Base-by-base conservation (phyloP, 2,797 vertebrate genomes). In the Zenarchopterus dispar region DNA sequence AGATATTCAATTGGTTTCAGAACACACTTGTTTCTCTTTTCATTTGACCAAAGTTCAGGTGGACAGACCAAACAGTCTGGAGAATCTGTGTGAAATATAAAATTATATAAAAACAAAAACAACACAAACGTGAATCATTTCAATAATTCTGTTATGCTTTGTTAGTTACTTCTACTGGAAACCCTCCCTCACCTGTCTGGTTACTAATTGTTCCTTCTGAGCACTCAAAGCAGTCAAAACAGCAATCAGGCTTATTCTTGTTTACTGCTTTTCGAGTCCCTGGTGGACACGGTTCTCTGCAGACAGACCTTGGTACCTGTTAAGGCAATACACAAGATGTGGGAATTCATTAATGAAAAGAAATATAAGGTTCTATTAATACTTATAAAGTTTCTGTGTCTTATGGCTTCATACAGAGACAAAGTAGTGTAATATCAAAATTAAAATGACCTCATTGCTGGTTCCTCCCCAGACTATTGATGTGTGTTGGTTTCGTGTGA, bases 161-260 rank as follows among this genome's bases (percentile, higher is more conserved):
- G n/a, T n/a, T n/a, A 41, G 47, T 31, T 0, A 6, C 2, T 54
- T 52, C 0, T 1, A 23, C 17, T 41, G 33, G 18, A 70, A 56
- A 59, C 22, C 0, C 1, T 49, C 6, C 67, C 85, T 71, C 56
- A 91, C 92, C 69, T 74, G 88, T 88, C 56, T 84, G 41, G 58
- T 91, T 93, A 56, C 89, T 92, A 42, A 92, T 88, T 56, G 78
- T 79, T 59, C 89, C 90, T 46, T 90, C 84, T 0, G 88, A 78
- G 52, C 91, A 93, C 11, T 75, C 51, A 52, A 93, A 60, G 64
- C 90, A 92, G 67, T 91, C 88, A 41, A 92, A 93, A 70, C 90
- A 91, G 72, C 91, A 92, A 33, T 88, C 66, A 16, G 86, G 87
- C 41, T 81, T 88, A 8, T 67, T 67, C 71, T 88, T 91, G 62